phyloP scores from a whole-genome alignment of 2,113 vertebrate species.

The Andinoacara biseriatus region DNA sequence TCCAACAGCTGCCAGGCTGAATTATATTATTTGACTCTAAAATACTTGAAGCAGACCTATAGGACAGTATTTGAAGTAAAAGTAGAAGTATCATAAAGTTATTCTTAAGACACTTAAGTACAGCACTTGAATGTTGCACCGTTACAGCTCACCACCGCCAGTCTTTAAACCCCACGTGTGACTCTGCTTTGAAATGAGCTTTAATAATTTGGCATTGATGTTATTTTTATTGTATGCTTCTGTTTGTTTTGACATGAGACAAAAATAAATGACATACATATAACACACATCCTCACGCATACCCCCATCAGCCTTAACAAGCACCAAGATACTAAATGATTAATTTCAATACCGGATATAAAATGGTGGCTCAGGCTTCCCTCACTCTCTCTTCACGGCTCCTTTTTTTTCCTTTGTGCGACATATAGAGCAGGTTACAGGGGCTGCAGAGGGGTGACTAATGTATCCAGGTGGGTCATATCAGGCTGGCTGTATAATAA shows the following conservation, averaged over 20 bases:
- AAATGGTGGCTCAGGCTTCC: constrained; percentile 28
- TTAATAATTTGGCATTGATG: neutral
- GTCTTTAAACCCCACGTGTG: neutral
- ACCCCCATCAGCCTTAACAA: constrained; percentile 26
- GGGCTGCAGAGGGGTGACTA: constrained; percentile 66
- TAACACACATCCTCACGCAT: constrained; percentile 1
- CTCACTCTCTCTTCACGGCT: constrained; percentile 33
- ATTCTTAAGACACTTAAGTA: neutral
- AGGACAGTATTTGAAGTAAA: neutral
- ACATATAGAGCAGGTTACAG: constrained; percentile 45
- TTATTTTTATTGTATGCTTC: neutral
- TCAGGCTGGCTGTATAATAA: constrained; percentile 58
- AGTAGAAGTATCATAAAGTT: neutral
- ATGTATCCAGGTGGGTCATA: constrained; percentile 70
- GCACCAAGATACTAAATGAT: constrained; percentile 44
- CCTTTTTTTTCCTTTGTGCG: constrained; percentile 63
- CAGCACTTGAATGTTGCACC: neutral
- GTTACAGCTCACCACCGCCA: neutral
- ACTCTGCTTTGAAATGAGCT: neutral
- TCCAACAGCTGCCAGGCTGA: neutral
- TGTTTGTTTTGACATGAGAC: constrained; percentile 3
- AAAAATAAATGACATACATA: constrained; percentile 6
- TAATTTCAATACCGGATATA: constrained; percentile 18
- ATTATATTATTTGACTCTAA: neutral
- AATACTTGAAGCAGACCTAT: neutral